These are phyloP conservation scores for Drosophila tripunctata DNA, from an alignment of 2,888 invertebrate species.

Conservation along the genomic window DNA sequence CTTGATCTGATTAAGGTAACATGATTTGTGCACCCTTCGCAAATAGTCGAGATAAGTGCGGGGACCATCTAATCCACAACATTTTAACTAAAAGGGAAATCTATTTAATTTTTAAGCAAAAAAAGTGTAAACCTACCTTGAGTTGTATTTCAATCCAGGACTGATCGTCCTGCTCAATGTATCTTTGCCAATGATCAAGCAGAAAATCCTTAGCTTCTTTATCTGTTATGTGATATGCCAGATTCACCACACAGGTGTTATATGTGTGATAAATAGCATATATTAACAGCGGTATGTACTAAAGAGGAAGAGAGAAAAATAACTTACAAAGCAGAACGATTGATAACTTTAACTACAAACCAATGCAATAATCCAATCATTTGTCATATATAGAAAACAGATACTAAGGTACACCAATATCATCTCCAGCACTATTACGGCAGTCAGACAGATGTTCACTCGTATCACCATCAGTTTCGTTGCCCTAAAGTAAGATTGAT, in stretches of 20 bases:
- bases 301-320: background rate
- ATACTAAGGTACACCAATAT: constrained; percentile 20
- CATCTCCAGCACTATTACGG: constrained; percentile 20
- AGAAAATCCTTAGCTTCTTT: constrained; percentile 1
- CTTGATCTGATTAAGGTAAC: constrained; percentile 17
- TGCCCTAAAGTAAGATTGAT: constrained; percentile 8
- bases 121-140: constrained; percentile 10
- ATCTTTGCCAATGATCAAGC: constrained; percentile 1
- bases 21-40: constrained; percentile 20
- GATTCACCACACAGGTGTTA: background rate
- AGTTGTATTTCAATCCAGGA: constrained; percentile 34
- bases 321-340: too few species aligned
- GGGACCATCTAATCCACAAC: constrained; percentile 53
- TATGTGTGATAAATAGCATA: constrained; percentile 3
- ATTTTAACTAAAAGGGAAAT: constrained; percentile 33
- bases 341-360: constrained; percentile 14
- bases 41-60: constrained; percentile 38
- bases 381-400: constrained; percentile 15
- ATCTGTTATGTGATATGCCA: background rate
- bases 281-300: constrained; percentile 47
- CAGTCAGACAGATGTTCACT: constrained; percentile 17
- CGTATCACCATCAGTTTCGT: constrained; percentile 20
- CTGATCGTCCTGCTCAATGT: constrained; percentile 18
- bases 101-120: too few species aligned
- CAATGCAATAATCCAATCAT: constrained; percentile 34